These are phyloP conservation scores for Micrasema minimum DNA, from an alignment of 1,140 invertebrate genomes.

Conservation along the genomic window DNA sequence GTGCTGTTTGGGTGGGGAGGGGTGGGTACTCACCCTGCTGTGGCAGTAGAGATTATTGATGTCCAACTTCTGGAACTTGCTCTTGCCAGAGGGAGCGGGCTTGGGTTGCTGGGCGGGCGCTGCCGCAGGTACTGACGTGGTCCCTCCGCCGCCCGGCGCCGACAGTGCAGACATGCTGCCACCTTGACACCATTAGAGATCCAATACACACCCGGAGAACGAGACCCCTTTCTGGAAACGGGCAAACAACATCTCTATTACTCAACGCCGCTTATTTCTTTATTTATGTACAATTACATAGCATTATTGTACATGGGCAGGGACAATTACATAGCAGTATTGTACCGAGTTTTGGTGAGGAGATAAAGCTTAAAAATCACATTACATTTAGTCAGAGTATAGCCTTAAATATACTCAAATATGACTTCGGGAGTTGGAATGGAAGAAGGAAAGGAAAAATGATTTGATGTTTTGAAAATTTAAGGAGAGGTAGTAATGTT, in stretches of 20 bases:
- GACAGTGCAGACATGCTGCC: conserved; percentile 70
- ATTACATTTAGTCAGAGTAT: no score
- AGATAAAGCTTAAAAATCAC: no score
- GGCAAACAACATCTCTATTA: neutral
- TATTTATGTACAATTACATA: no score
- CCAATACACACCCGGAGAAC: conserved; percentile 59
- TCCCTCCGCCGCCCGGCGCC: conserved; percentile 68
- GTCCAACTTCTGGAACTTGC: conserved; percentile 94
- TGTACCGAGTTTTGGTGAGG: no score
- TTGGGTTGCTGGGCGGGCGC: conserved; percentile 62
- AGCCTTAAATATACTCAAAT: no score
- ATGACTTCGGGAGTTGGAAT: no score
- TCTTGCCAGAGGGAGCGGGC: conserved; percentile 74
- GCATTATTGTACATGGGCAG: no score
- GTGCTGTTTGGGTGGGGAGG: no score
- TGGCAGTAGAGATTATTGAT: conserved; percentile 96
- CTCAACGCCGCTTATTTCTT: neutral
- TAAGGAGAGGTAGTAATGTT: no score
- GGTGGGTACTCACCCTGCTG: conserved; percentile 80
- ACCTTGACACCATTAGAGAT: conserved; percentile 68
- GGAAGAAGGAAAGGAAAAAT: no score
- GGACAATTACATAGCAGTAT: neutral
- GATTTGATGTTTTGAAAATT: no score
- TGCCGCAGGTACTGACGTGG: conserved; percentile 50
- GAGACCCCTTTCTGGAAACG: conserved; percentile 55